Base-by-base conservation (phyloP, 2,797 vertebrate genomes). In the Bradypodion ventrale region DNA sequence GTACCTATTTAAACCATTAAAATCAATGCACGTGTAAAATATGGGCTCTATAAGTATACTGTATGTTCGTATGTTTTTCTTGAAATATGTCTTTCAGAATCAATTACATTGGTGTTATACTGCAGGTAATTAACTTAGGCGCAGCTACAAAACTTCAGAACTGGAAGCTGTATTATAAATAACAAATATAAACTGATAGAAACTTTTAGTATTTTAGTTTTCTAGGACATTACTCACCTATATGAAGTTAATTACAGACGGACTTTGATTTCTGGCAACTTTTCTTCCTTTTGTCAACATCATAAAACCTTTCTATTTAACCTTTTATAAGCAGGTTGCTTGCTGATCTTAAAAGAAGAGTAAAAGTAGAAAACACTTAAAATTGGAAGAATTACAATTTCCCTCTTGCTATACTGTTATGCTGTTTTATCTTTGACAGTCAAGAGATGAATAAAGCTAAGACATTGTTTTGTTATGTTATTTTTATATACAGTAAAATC, bases 241-340 rank as follows among this genome's bases (percentile, higher is more conserved):
- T 46, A 68, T 37, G 15, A 35, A 65, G 13, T 44, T 56, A 2
- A 59, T 6, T 75, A 46, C 49, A 80, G 32, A 46, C 80, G 84
- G 63, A 75, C 72, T 85, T 85, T 37, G 37, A 27, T 80, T 85
- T 80, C 70, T 80, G 52, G 65, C 52, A 46, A 40, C 5, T 49
- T 27, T 37, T 19, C 42, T 40, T 27, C 46, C 68, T 23, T 78
- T 19, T 62, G 70, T 85, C 62, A 80, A 75, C 60, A 75, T 69
- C 29, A 75, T 80, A 69, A 75, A 85, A 37, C 7, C n/a, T n/a
- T n/a, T n/a, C n/a, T n/a, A 5, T 21, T 66, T 56, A 68, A 27
- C 3, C 63, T 70, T 13, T 9, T 49, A 10, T 35, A 32, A 49
- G 35, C 40, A 5, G 27, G 6, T 69, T 9, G 19, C 60, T 80